Evolutionary conservation across 2,113 vertebrate genomes (phyloP), one percentile per base, ranked within the genome.

Genomic region (Sturnus vulgaris): DNA sequence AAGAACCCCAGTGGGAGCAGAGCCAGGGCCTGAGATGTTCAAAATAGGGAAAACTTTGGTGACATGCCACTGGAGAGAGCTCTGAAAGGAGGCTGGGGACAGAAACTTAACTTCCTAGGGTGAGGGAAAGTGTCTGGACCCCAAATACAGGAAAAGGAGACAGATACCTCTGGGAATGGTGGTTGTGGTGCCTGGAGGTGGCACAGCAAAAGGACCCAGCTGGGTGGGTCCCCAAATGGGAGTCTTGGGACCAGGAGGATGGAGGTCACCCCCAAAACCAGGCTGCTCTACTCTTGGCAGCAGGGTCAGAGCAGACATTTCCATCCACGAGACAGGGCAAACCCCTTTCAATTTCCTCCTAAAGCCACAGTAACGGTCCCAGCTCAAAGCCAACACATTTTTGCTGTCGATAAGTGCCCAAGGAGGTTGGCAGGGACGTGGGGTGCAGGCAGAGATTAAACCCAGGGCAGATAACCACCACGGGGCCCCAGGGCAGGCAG

Each of bases 321-420:
- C 28, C 65, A 89, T 56, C 4, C 65, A 76, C 0, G 3, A 19
- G 25, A 60, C 15, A 11, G 15, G 20, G 53, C 84, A 95, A 95
- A 93, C 59, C 59, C 63, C 52, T 82, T 60, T 90, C 13, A 0
- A 78, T 80, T 97, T 96, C 95, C 96, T 93, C 46, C 24, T 9
- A 18, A 79, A 96, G 92, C 96, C 97, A 1, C 96, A 97, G n/a
- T 94, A 97, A 97, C 96, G 92, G 96, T 90, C 79, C 55, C 88
- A 90, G 83, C 80, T 86, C 7, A 0, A 73, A 83, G 76, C 30
- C 60, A 96, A 93, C 95, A 92, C 2, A 78, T 96, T 97, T 97
- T 92, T 92, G 68, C 76, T 60, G 56, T 47, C 1, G 96, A 97
- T 96, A 97, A 97, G 94, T 86, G 86, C 80, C 76, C 39, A 1